Evolutionary conservation across 2,888 invertebrate species (phyloP).

Genomic region (Pachycephus smyrnensis): DNA sequence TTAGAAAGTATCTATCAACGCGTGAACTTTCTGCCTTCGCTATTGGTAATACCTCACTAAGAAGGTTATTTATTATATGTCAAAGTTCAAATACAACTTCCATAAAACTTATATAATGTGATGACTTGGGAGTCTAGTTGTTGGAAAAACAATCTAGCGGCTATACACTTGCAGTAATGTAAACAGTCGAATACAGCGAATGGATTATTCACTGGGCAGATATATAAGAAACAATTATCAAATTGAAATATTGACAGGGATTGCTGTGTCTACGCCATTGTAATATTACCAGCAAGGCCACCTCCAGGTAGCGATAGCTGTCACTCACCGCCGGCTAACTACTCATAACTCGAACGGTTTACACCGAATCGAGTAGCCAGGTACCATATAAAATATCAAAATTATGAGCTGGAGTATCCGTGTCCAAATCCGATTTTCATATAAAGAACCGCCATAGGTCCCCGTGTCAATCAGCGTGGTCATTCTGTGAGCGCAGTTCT

Average conservation of each 20-base stretch:
- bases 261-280: slow-evolving; percentile 26
- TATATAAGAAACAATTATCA: neutral
- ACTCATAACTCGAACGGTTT: slow-evolving; percentile 30
- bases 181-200: neutral
- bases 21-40: too few relatives aligned
- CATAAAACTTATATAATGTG: too few relatives aligned
- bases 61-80: neutral
- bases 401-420: slow-evolving; percentile 28
- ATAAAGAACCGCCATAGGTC: slow-evolving; percentile 9
- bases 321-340: slow-evolving; percentile 27
- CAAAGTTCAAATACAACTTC: neutral
- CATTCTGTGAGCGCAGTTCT: slow-evolving; percentile 16
- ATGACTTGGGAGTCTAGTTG: neutral
- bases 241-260: neutral
- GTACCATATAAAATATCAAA: slow-evolving; percentile 29
- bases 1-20: too few relatives aligned
- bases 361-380: slow-evolving; percentile 16
- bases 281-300: slow-evolving; percentile 15
- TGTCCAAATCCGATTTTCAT: slow-evolving; percentile 18
- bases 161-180: neutral
- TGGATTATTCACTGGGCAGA: neutral
- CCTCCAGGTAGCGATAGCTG: slow-evolving; percentile 28
- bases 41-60: neutral
- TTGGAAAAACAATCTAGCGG: too few relatives aligned
- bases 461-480: slow-evolving; percentile 41